These are phyloP conservation scores for Teleopsis dalmanni DNA, from an alignment of 1,140 invertebrate species.

Conservation along the genomic window DNA sequence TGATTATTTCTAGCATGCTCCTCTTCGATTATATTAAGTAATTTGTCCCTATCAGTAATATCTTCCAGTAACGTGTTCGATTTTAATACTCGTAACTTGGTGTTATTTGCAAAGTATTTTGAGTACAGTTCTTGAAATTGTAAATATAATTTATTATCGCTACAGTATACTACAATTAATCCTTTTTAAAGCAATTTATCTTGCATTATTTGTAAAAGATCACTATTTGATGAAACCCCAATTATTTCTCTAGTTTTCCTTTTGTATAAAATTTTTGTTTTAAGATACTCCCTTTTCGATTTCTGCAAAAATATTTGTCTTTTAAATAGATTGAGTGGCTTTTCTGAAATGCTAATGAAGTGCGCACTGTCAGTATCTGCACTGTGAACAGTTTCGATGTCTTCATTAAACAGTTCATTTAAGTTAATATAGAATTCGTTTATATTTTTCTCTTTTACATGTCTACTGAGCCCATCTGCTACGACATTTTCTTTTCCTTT, in stretches of 20 bases:
- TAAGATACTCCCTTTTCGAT: not conserved
- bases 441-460: slow-evolving; percentile 22
- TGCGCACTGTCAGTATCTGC: not conserved
- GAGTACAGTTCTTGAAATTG: slow-evolving; percentile 4
- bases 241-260: not conserved
- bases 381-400: not conserved
- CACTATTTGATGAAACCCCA: no score
- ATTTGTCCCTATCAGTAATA: not conserved
- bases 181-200: not conserved
- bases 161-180: slow-evolving; percentile 1
- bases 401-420: not conserved
- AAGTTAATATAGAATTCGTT: slow-evolving; percentile 27
- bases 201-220: not conserved
- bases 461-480: slow-evolving; percentile 3
- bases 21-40: not conserved
- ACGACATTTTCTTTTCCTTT: slow-evolving; percentile 5
- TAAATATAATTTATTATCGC: not conserved
- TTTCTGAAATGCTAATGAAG: slow-evolving; percentile 1
- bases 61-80: slow-evolving; percentile 1
- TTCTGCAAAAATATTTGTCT: slow-evolving; percentile 4
- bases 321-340: slow-evolving; percentile 1
- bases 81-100: not conserved
- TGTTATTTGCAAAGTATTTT: not conserved
- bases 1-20: slow-evolving; percentile 12
- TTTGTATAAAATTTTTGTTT: not conserved